Base-by-base conservation (phyloP, 2,113 vertebrate genomes). In the Athene cunicularia region DNA sequence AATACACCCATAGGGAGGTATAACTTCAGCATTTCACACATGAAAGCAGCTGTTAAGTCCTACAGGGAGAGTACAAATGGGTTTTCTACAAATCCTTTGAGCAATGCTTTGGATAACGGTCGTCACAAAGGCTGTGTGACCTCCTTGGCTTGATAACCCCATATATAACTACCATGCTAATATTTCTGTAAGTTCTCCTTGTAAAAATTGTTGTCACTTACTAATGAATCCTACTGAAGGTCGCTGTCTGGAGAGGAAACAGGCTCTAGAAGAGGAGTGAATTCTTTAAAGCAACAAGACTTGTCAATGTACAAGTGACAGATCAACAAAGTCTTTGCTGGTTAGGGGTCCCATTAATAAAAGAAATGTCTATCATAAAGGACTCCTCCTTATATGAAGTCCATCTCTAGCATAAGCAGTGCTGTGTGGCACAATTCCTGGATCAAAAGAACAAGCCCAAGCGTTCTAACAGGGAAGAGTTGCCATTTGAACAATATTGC, bases 381-480 rank as follows among this genome's bases (percentile, higher is more conserved):
- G 21, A 43, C 3, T 12, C 5, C 5, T 56, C 33, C 9, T 59
- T 37, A 23, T 0, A 41, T 13, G 8, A 62, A 55, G 8, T 50
- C 11, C 15, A 28, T 11, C 37, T 49, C 6, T 18, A 90, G n/a
- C 9, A 4, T 6, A 56, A 75, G 33, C 1, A 3, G 24, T 39
- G 62, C 21, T 33, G 5, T 39, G 37, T 6, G 28, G 18, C 37
- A 81, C 13, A 35, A 11, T 8, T 14, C 24, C 32, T 23, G 33
- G 9, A 53, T 20, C 39, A 62, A 35, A 92, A 80, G 35, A 82
- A 81, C 28, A 55, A 88, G 11, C 4, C 13, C 39, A 58, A n/a
- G 33, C 11, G 52, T 0, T 0, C 6, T 49, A 81, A 41, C 9
- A 53, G 17, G 15, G 68, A 66, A 0, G 1, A 93, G 43, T 0